Evolutionary conservation across 2,797 vertebrate species (phyloP), one percentile per base, ranked within the genome.

Genomic region (Chiloscyllium punctatum): DNA sequence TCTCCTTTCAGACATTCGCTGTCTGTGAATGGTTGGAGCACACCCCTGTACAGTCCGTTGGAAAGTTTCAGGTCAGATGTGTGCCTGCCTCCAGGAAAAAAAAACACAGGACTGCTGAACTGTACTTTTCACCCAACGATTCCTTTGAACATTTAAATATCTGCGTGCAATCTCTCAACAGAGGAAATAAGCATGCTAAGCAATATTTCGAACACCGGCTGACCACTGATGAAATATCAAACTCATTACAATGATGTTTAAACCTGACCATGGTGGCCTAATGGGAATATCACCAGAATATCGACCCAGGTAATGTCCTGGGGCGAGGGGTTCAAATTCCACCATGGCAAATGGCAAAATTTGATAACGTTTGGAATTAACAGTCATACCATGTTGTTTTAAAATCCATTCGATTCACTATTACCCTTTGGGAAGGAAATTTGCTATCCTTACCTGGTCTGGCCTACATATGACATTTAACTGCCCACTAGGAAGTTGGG

Each of bases 11-110:
- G 96, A 97, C 96, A 97, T 96, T 97, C 97, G 97, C 95, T 97
- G 97, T 96, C 97, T 98, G 98, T 98, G 96, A 98, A 98, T 98
- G 98, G 97, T 98, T 98, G 98, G 98, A 98, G 97, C 96, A 96
- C 96, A 96, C 96, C 68, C 62, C 88, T 11, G 94, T 94, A 97
- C 96, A 97, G 97, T 97, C 97, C 97, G 95, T 96, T 95, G 97
- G 97, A 97, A 97, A 97, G 97, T 98, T 98, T 97, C 96, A 96
- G 97, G 97, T 97, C 96, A 96, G 96, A 97, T 98, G 97, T 98
- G 97, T 97, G 97, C 97, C 96, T 97, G 97, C 97, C 97, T 97
- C 97, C 96, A 96, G 97, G 98, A 98, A 98, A 97, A 98, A 97
- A 96, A n/a, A 4, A 3, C n/a, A 15, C 15, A 79, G 15, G n/a